Base-by-base conservation (phyloP, 2,888 invertebrate species). In the Blomia tropicalis region DNA sequence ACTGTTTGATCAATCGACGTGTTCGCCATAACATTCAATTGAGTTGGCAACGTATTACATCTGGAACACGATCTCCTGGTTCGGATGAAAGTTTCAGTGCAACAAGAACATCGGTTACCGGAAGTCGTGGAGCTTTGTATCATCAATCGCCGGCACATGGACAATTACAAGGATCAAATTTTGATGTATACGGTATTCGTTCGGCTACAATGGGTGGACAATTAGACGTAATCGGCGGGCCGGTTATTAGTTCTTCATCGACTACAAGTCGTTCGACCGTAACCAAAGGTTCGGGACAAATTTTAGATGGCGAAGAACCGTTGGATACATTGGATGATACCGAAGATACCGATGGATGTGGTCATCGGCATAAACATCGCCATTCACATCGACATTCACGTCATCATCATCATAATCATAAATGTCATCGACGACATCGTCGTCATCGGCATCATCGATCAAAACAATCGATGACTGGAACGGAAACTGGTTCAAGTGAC, bases 281-380 rank as follows among this genome's bases (percentile, higher is more conserved):
- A 0, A 90, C 87, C 58, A 93, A 92, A 74, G 92, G 92, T 17
- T 86, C 88, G 70, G 89, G 90, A 30, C 89, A 90, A 73, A 56
- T 56, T 14, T 17, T 56, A 2, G 51, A 47, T 27, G 11, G 22
- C 5, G 22, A 14, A 7, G 56, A 56, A 23, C 31, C 31, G 2
- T 14, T 29, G n/a, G 31, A 56, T 36, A 7, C 7, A 27, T 14
- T 47, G 51, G 56, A 56, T 56, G 56, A 29, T 32, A 27, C 29
- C 4, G 11, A 43, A 17, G 30, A 61, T 22, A 58, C 17, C 4
- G 17, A 25, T 4, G 25, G 58, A 36, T 47, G 53, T 41, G 53
- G 43, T 19, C 32, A 63, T 22, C 19, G 54, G 4, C 32, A 29
- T n/a, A 23, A 23, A 14, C 41, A 43, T 30, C 27, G 27, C 11